Percentiles rank a stretch among this genome's conserved stretches.
phyloP scores from a whole-genome alignment of 2,888 invertebrate species.

The Caenorhabditis afra region DNA sequence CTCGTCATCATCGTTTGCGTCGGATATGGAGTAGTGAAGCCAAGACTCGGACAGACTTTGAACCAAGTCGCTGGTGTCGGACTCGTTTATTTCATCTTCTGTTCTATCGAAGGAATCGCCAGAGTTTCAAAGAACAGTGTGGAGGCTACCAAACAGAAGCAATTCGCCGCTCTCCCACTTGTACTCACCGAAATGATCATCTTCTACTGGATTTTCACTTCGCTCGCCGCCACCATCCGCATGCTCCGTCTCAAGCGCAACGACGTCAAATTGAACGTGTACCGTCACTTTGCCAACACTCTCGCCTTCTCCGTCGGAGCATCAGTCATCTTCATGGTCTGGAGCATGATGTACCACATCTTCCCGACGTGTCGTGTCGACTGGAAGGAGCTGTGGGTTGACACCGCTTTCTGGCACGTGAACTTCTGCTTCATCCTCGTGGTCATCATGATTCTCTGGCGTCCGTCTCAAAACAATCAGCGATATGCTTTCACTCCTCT shows the following conservation, averaged over 20 bases:
- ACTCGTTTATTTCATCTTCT: constrained; percentile 88
- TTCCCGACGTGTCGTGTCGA: constrained; percentile 88
- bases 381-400: constrained; percentile 94
- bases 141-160: constrained; percentile 84
- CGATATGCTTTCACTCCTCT: constrained; percentile 92
- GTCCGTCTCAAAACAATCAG: constrained; percentile 96
- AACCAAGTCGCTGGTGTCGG: constrained; percentile 92
- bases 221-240: constrained; percentile 90
- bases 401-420: constrained; percentile 96
- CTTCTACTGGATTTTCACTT: constrained; percentile 86
- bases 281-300: constrained; percentile 94
- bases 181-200: constrained; percentile 88
- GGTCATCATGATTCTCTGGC: constrained; percentile 95
- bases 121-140: constrained; percentile 84
- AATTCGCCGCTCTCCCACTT: constrained; percentile 90
- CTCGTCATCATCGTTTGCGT: constrained; percentile 94
- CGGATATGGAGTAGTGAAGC: constrained; percentile 96
- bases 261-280: constrained; percentile 89
- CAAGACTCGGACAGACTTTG: constrained; percentile 90
- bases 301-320: constrained; percentile 91
- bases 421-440: constrained; percentile 90
- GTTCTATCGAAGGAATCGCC: constrained; percentile 90
- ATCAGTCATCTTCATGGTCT: constrained; percentile 93
- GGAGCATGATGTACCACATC: constrained; percentile 89
- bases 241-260: constrained; percentile 91